Evolutionary conservation across 2,888 invertebrate species (phyloP), one percentile per base, ranked within the genome.

Genomic region (Spodoptera littoralis): DNA sequence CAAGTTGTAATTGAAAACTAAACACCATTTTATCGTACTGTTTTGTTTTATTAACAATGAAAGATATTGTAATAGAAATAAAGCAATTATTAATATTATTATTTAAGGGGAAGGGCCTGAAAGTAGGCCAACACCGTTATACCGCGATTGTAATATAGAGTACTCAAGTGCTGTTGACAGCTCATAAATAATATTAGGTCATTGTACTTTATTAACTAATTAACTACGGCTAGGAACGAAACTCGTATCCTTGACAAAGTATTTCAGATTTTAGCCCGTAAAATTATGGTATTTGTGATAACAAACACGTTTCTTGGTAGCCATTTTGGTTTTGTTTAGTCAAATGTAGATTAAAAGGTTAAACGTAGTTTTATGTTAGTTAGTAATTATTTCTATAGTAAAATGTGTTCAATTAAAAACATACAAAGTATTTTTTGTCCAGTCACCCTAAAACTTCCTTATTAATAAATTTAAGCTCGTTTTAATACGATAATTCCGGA

Each of bases 141-240:
- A 53, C 44, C 65, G 58, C 70, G 65, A 69, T 62, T 62, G 66
- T 62, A 68, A 66, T 51, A 72, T 53, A 67, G 70, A 67, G 59
- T 71, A 58, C 57, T 61, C 62, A 36, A 54, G 48, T 50, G 52
- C 36, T 70, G 78, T 79, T 74, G 79, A 77, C 78, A 77, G 77
- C 77, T 60, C 60, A 71, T 78, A 77, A 78, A 78, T 78, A 68
- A 69, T 70, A 76, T 64, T 56, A 68, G 77, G 74, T 74, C 74
- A 63, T 71, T 78, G 76, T 76, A 62, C 77, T 79, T 74, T 70
- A 77, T 73, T 73, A 68, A 70, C 59, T 76, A 78, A 79, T 78
- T 79, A 78, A 78, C 56, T 55, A 45, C 64, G 27, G 58, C 51
- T 74, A 45, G 55, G 63, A 78, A 74, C 64, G 79, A 53, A 78